Base-by-base conservation (phyloP, 2,797 vertebrate genomes). In the Odontamblyopus lacepedii region DNA sequence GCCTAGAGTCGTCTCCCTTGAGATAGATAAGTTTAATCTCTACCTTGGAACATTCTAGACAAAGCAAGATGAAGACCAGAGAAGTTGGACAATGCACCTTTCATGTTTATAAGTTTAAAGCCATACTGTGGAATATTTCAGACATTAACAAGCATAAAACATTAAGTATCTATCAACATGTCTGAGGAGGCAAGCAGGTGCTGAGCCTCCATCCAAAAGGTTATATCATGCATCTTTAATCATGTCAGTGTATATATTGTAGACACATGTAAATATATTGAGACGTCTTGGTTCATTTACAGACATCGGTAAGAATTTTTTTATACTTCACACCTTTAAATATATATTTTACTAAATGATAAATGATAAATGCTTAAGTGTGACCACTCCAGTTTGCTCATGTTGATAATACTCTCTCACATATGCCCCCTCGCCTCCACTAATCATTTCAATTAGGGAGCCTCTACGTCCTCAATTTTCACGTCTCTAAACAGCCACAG, bases 391-490 rank as follows among this genome's bases (percentile, higher is more conserved):
- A 51, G 44, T 18, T 48, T 66, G 26, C 50, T 51, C 15, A 51
- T 38, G 51, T 75, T 75, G 65, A n/a, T 26, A 64, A 30, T 27
- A 8, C 23, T 74, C 71, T n/a, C 6, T 44, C 29, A 19, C 71
- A 81, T 87, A 80, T 89, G 88, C 84, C 91, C 88, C 83, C 85
- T 86, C 83, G 81, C 41, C 4, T 82, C 65, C 61, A 70, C 81
- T 91, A 88, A 91, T 91, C 75, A 71, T 77, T 85, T 90, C 91
- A 89, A 92, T 93, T 91, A 92, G 85, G 87, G 74, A 81, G 61
- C 73, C 12, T 77, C 83, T 87, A 80, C 72, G 32, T 81, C 59
- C 85, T 85, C 84, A 72, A 78, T 85, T 79, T 87, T 63, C 72
- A 73, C 63, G 16, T 62, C 41, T n/a, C 73, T 72, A 78, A 85